Conservation (phyloP, 2,888 invertebrate species). For the Eurois occulta region DNA sequence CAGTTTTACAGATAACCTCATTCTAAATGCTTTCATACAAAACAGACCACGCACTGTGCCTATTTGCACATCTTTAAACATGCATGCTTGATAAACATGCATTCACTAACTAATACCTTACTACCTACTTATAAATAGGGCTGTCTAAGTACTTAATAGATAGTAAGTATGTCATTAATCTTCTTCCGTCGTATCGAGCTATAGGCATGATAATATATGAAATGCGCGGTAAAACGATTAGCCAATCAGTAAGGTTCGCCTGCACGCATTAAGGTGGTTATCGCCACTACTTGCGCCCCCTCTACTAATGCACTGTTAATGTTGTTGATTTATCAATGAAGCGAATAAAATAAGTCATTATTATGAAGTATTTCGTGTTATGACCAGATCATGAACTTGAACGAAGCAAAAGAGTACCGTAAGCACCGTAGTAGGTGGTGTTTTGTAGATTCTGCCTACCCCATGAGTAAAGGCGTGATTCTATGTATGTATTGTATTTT, state of each 20-base stretch:
- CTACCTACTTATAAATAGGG: constrained; percentile 42
- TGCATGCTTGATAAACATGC: constrained; percentile 51
- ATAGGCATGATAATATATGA: constrained; percentile 19
- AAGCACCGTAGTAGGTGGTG: not conserved
- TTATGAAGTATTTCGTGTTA: not conserved
- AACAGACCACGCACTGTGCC: constrained; percentile 44
- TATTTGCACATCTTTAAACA: constrained; percentile 55
- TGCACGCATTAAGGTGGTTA: not conserved
- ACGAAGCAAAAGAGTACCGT: not conserved
- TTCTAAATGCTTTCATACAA: constrained; percentile 46
- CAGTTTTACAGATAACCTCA: constrained; percentile 47
- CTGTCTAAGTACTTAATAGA: constrained; percentile 18
- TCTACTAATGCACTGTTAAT: not conserved
- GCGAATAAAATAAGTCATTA: not conserved
- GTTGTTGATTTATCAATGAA: not conserved
- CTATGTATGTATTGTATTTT: not conserved
- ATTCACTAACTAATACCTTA: constrained; percentile 26
- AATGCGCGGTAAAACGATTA: constrained; percentile 23
- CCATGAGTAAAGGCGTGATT: not conserved
- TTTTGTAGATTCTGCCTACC: not conserved
- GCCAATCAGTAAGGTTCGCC: constrained; percentile 7
- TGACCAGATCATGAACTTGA: not conserved
- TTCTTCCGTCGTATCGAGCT: constrained; percentile 1
- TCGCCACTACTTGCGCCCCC: constrained; percentile 11
- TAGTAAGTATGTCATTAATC: constrained; percentile 35